These are phyloP conservation scores for Petrosia ficiformis DNA, from an alignment of 37 sponge, comb jelly and placozoan genomes.

Conservation along the genomic window DNA sequence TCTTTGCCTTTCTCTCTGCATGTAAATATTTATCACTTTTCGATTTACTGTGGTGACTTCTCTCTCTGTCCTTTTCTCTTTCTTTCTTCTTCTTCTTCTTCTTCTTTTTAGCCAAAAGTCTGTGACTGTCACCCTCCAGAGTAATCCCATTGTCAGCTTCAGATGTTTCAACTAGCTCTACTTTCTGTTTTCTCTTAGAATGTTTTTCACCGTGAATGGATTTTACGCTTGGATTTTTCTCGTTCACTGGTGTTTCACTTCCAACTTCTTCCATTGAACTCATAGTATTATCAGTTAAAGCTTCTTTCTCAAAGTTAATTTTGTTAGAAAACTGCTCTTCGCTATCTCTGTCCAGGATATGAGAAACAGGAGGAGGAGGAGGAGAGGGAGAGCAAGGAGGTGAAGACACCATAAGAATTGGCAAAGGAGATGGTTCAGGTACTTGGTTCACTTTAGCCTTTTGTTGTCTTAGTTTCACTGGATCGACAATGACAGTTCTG, in stretches of 20 bases:
- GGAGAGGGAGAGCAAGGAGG: background rate
- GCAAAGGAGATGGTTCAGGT: background rate
- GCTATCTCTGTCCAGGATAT: background rate
- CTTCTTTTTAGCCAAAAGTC: background rate
- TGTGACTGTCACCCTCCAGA: background rate
- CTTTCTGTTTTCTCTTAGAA: conserved; percentile 10
- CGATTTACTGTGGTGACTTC: background rate
- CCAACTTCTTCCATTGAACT: background rate
- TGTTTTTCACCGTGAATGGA: background rate
- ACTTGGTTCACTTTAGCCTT: background rate
- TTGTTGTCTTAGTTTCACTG: background rate
- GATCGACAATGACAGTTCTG: too few relatives aligned
- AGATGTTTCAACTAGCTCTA: background rate
- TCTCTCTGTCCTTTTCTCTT: background rate
- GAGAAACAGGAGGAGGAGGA: conserved; percentile 16
- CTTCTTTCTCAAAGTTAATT: background rate
- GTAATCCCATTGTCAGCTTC: background rate
- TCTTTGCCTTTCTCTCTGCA: background rate
- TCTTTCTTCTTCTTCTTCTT: background rate
- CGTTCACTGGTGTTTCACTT: background rate
- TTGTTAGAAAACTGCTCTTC: background rate
- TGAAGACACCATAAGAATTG: background rate
- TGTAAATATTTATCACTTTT: background rate
- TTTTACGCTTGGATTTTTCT: background rate
- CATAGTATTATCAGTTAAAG: background rate